Evolutionary conservation across 2,113 vertebrate species (phyloP), one percentile per base, ranked within the genome.

Genomic region (Beaufortia kweichowensis): DNA sequence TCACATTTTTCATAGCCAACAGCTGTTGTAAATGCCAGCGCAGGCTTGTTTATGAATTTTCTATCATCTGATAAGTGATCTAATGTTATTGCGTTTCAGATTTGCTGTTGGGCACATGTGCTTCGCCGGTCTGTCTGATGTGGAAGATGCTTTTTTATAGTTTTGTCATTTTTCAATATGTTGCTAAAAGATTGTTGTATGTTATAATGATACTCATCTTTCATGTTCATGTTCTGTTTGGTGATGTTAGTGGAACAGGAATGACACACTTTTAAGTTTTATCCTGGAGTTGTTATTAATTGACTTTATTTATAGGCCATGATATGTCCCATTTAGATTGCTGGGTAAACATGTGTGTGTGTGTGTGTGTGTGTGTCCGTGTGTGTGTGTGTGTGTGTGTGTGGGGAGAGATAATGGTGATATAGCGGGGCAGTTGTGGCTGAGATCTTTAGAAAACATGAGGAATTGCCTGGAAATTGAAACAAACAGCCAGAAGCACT

Each of bases 391-490:
- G 14, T 46, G 39, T 67, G 41, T 48, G 21, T 48, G 21, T 65
- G n/a, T 35, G 14, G 60, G 3, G 31, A 61, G 28, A 28, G 72
- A 63, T 77, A 68, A 77, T 81, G 43, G 48, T 69, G 63, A 77
- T 78, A 63, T 23, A 80, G 76, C 24, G 31, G 61, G 57, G 55
- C 3, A 28, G 75, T 69, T 79, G 79, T 78, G 77, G 73, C 79
- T 78, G 24, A 85, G 77, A 83, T 83, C 57, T 86, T 86, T 78
- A 77, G 78, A 75, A 85, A 78, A 82, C 76, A 66, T 78, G 76
- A 85, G 76, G 79, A 80, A 84, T 78, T 81, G 79, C 35, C 62
- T 63, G 9, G 62, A 83, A 72, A 87, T 77, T 82, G 80, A 28
- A 67, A 61, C 55, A 74, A 78, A 79, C 84, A 82, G 62, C 60